Evolutionary conservation across 1,140 invertebrate genomes (phyloP).

Genomic region (Lepidurus apus): DNA sequence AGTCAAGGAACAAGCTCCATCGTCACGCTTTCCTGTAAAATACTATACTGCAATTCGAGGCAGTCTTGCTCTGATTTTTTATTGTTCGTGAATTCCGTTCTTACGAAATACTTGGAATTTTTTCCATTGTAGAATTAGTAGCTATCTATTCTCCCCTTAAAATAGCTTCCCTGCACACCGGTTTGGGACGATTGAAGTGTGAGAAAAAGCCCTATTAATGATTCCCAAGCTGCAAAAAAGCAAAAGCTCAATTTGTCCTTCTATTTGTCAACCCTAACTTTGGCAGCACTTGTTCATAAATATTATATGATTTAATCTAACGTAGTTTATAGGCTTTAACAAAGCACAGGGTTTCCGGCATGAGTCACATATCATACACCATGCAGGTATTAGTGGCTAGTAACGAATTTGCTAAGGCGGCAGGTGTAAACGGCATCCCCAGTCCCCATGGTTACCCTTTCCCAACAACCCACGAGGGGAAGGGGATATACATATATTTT

Average conservation of each 20-base stretch:
- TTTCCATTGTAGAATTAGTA: background rate
- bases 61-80: conserved; percentile 10
- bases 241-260: background rate
- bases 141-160: too few species aligned
- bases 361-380: conserved; percentile 9
- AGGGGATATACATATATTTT: background rate
- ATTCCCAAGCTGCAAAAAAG: background rate
- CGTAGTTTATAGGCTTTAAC: background rate
- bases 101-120: background rate
- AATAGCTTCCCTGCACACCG: too few species aligned
- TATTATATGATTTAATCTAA: background rate
- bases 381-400: background rate
- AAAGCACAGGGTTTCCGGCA: background rate
- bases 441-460: background rate
- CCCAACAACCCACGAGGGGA: background rate
- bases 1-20: too few species aligned
- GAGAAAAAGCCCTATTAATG: background rate
- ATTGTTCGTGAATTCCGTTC: background rate
- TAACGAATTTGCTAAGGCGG: conserved; percentile 2
- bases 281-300: background rate
- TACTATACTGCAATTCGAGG: background rate
- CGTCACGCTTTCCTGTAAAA: too few species aligned
- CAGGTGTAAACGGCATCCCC: background rate
- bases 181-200: too few species aligned
- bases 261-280: background rate